Conservation (phyloP, 2,113 vertebrate genomes). For the Periophthalmodon schlosseri region DNA sequence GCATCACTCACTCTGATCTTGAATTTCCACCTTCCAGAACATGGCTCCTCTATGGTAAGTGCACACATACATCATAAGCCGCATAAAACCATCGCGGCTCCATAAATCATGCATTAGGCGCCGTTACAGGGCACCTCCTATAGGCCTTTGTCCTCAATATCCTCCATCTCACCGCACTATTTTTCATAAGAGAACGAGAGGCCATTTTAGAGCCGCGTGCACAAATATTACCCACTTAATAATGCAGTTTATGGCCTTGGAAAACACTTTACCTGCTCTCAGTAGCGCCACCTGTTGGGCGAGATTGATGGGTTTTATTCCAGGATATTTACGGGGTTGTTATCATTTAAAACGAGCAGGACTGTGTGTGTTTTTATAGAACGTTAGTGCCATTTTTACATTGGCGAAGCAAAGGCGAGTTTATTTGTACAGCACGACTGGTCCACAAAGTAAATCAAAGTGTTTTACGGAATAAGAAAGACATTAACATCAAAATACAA, state of each 20-base stretch:
- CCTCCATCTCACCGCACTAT: conserved; percentile 12
- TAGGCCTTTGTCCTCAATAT: conserved; percentile 42
- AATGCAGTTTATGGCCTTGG: conserved; percentile 19
- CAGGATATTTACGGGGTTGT: not conserved
- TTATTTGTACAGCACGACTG: no score
- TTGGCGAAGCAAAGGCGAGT: no score
- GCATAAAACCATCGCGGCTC: conserved; percentile 52
- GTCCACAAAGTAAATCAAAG: no score
- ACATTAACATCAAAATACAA: no score
- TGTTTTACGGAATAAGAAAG: no score
- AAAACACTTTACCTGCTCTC: not conserved
- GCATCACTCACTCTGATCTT: conserved; percentile 63
- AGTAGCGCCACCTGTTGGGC: conserved; percentile 9
- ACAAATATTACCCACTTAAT: conserved; percentile 24
- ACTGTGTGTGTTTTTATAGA: no score
- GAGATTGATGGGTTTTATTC: conserved; percentile 8
- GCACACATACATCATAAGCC: conserved; percentile 65
- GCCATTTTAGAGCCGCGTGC: conserved; percentile 15
- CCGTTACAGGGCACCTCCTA: conserved; percentile 31
- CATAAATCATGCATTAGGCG: conserved; percentile 64
- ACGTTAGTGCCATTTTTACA: no score
- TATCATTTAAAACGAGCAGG: not conserved
- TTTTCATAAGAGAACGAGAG: conserved; percentile 27
- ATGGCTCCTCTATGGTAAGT: conserved; percentile 62
- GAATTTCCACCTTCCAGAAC: conserved; percentile 46